A percentile compares a stretch with the other conserved stretches of the same genome.
Evolutionary conservation across 1,140 invertebrate species (phyloP).

Genomic region (Pollicipes pollicipes): DNA sequence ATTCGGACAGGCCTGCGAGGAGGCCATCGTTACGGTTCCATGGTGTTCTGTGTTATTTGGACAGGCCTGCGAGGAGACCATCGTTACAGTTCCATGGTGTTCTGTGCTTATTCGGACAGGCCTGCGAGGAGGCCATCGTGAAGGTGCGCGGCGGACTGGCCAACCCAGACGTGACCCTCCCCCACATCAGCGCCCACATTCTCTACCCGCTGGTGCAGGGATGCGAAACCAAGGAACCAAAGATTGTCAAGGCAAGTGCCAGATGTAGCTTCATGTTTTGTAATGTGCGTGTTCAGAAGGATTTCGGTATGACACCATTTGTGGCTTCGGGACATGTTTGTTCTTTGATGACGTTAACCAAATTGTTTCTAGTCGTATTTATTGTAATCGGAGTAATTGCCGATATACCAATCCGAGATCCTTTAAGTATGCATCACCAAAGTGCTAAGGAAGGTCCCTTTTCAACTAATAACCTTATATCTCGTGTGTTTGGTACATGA

Average conservation of each 20-base stretch:
- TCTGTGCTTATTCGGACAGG: too few relatives aligned
- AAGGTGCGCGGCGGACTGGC: constrained; percentile 63
- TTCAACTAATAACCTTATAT: too few relatives aligned
- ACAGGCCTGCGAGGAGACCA: too few relatives aligned
- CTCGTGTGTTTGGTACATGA: too few relatives aligned
- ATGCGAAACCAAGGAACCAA: constrained; percentile 92
- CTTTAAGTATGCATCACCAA: background rate
- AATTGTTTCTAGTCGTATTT: background rate
- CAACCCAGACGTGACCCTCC: constrained; percentile 55
- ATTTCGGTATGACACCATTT: background rate
- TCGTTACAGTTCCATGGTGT: too few relatives aligned
- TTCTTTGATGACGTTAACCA: background rate
- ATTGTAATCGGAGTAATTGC: background rate
- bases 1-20: too few relatives aligned
- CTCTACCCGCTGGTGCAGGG: constrained; percentile 93
- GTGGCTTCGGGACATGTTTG: too few relatives aligned
- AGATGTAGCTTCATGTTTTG: constrained; percentile 6
- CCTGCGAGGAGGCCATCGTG: constrained; percentile 82
- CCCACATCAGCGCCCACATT: constrained; percentile 79
- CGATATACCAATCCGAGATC: background rate
- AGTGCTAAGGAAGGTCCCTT: too few relatives aligned
- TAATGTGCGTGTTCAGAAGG: background rate
- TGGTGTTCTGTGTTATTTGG: too few relatives aligned
- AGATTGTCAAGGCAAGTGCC: constrained; percentile 64
- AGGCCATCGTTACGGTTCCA: too few relatives aligned